Base-by-base conservation (phyloP, 2,888 invertebrate species). In the Erannis defoliaria region DNA sequence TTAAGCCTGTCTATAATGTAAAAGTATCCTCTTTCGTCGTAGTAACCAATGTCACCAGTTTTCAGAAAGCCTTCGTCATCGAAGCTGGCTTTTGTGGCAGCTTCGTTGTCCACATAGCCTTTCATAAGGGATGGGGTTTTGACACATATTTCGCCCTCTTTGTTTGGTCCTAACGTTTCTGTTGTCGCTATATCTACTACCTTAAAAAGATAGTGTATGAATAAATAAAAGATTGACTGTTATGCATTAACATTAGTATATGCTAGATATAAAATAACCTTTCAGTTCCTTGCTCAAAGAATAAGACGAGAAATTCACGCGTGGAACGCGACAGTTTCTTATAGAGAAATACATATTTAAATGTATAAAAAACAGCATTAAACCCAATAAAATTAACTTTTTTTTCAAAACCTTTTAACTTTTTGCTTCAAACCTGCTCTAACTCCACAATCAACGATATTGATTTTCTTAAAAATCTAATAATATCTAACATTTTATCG, bases 21-120 rank as follows among this genome's bases (percentile, higher is more conserved):
- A 70, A 88, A 81, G 62, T 75, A 81, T 1, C 85, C 85, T 14
- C 84, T 85, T 35, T 76, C 62, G 57, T 88, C 86, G 48, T 83
- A 88, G 69, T 80, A 84, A 0, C 87, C 87, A 33, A 88, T 79
- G 66, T 88, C 87, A 0, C 87, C 87, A 9, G 86, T 85, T 68
- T 79, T 86, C 48, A 87, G 67, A 62, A 70, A 88, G 1, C 86
- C 86, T 56, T 87, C 84, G 0, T 77, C 75, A 37, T 87, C 87
- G 2, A 84, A 66, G 6, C 78, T 76, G 10, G 77, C 76, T 3
- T 67, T 70, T 0, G 86, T 78, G 9, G 82, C 82, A 0, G 70
- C 74, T 33, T 77, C 79, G 62, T 86, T 68, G 8, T 80, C 82
- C 0, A 73, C 73, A 56, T 87, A 87, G 0, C 87, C 86, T 43